These are phyloP conservation scores for Nomada lathburiana DNA, from an alignment of 2,888 invertebrate genomes.

Conservation along the genomic window DNA sequence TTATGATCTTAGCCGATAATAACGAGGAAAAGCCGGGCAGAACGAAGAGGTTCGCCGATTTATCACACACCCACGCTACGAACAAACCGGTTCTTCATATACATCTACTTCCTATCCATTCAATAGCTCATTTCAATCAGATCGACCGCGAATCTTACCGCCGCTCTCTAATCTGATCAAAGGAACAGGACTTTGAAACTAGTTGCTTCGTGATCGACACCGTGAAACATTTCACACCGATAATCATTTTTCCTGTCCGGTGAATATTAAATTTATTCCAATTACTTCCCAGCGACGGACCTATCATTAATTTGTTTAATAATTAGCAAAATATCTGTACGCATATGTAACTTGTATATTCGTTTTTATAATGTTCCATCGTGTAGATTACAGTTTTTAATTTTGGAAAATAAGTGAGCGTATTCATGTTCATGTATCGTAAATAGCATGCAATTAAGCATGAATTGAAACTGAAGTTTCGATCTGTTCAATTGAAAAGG, in stretches of 20 bases:
- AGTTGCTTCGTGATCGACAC: background rate
- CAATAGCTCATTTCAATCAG: slow-evolving; percentile 41
- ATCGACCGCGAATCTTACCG: slow-evolving; percentile 38
- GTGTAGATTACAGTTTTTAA: too few species aligned
- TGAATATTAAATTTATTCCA: background rate
- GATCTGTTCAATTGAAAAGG: background rate
- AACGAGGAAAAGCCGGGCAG: slow-evolving; percentile 41
- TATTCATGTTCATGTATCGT: too few species aligned
- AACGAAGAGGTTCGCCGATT: slow-evolving; percentile 38
- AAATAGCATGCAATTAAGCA: too few species aligned
- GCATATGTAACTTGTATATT: too few species aligned
- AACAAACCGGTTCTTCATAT: slow-evolving; percentile 57
- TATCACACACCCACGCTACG: slow-evolving; percentile 50
- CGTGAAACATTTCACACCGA: background rate
- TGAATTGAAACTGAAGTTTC: too few species aligned
- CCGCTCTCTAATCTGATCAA: slow-evolving; percentile 5
- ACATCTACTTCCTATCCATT: slow-evolving; percentile 44
- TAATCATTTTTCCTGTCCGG: background rate
- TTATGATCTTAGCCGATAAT: slow-evolving; percentile 2
- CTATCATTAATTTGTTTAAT: background rate
- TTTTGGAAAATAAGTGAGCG: too few species aligned
- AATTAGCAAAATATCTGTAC: too few species aligned
- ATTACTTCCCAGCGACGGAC: too few species aligned
- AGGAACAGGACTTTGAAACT: background rate
- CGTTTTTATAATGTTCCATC: too few species aligned